These are phyloP conservation scores for Cylloceria caligata DNA, from an alignment of 2,888 invertebrate genomes.

Conservation along the genomic window DNA sequence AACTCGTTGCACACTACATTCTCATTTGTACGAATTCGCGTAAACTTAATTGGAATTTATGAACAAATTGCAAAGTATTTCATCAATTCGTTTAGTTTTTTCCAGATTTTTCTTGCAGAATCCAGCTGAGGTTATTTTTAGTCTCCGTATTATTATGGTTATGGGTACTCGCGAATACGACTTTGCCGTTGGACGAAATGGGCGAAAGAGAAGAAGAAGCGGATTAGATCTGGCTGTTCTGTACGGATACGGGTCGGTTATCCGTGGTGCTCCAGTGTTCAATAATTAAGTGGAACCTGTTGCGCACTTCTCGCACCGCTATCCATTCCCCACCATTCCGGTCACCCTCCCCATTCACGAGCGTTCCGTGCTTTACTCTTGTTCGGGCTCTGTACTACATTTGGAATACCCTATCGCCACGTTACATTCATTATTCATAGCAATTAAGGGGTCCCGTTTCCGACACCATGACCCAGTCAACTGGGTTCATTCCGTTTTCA, in stretches of 20 bases:
- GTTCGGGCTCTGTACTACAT: slow-evolving; percentile 40
- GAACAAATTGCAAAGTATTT: neutral
- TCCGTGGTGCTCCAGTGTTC: slow-evolving; percentile 78
- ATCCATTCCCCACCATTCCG: slow-evolving; percentile 70
- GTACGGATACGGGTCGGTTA: slow-evolving; percentile 60
- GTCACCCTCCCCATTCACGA: slow-evolving; percentile 72
- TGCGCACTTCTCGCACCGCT: slow-evolving; percentile 78
- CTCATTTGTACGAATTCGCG: too few species aligned
- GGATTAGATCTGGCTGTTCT: slow-evolving; percentile 39
- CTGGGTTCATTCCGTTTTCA: neutral
- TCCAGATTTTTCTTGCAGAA: slow-evolving; percentile 12
- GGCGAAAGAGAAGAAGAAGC: slow-evolving; percentile 40
- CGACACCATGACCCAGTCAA: slow-evolving; percentile 43
- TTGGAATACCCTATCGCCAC: slow-evolving; percentile 50
- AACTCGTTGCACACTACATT: too few species aligned
- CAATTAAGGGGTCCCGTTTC: slow-evolving; percentile 75
- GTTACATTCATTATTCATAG: slow-evolving; percentile 79
- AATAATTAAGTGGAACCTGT: slow-evolving; percentile 84
- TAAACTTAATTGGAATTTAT: neutral
- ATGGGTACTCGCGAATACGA: slow-evolving; percentile 77
- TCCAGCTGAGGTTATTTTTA: slow-evolving; percentile 54
- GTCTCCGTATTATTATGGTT: slow-evolving; percentile 73
- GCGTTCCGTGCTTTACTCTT: slow-evolving; percentile 51
- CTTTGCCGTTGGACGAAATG: slow-evolving; percentile 41
- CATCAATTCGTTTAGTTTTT: neutral